phyloP scores from a whole-genome alignment of 30 jellyfish, hydroid and myxozoan genomes.

The Turritopsis dohrnii region DNA sequence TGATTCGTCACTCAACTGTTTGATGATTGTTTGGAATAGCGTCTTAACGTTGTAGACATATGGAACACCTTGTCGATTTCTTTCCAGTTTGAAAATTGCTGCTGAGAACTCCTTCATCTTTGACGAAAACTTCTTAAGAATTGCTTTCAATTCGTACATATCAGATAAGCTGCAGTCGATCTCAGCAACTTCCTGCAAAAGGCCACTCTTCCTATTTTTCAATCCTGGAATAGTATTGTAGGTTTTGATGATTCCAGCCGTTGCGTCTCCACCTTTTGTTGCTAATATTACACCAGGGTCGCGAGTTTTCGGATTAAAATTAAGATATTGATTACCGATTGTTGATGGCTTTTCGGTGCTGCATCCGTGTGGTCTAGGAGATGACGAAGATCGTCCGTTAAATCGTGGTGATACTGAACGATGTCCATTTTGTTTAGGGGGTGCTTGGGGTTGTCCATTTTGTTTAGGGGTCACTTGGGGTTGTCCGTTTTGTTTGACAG shows the following conservation, averaged over 20 bases:
- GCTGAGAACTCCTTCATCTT: slow-evolving; percentile 9
- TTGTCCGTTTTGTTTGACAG: too few species aligned
- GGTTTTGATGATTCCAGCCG: not conserved
- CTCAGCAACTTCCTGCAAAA: not conserved
- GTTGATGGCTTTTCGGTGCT: not conserved
- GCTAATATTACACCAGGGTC: not conserved
- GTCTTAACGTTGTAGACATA: slow-evolving; percentile 2
- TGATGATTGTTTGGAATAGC: not conserved
- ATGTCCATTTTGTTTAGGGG: not conserved
- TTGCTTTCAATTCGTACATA: not conserved
- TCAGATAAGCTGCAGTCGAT: not conserved
- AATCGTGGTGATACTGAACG: not conserved
- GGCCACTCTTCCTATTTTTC: not conserved
- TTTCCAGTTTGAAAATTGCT: slow-evolving; percentile 20
- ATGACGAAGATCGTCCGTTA: not conserved
- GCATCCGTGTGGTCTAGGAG: not conserved
- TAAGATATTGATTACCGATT: not conserved
- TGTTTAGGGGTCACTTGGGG: not conserved
- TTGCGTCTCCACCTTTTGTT: not conserved
- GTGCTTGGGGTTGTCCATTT: not conserved
- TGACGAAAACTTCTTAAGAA: not conserved
- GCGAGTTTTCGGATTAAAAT: not conserved
- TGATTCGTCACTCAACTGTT: not conserved
- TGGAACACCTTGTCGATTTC: slow-evolving; percentile 15
- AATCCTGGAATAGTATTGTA: slow-evolving; percentile 7